Base-by-base conservation (phyloP, 2,113 vertebrate genomes). In the Poeciliopsis prolifica region DNA sequence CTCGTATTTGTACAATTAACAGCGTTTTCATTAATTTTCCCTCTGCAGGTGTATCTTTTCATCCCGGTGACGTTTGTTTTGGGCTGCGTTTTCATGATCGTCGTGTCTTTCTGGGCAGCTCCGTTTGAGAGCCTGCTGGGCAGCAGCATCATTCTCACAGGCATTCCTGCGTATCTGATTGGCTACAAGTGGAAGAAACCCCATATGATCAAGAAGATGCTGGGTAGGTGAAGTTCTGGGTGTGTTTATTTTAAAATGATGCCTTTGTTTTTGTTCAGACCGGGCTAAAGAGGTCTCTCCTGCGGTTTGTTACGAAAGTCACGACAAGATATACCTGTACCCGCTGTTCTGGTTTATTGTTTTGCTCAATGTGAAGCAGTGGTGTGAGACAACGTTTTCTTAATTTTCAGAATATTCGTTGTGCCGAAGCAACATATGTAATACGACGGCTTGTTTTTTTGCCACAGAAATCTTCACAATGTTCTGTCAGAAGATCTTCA, bases 101-200 rank as follows among this genome's bases (percentile, higher is more conserved):
- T 80, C 0, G 94, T 94, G 67, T 94, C 93, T 26, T 94, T 94
- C 78, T 94, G 94, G 94, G 94, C 94, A 0, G 92, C 94, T 70
- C 94, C 94, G 1, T 90, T 92, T 10, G 93, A 94, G 82, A 92
- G 87, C 69, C 81, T 94, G 82, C 11, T 94, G 4, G 93, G 93
- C 70, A 81, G 79, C 72, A 26, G 88, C 78, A 93, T 94, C 33
- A 93, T 94, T 88, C 88, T 94, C 78, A 93, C 93, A 15, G 94
- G 93, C 65, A 79, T 94, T 78, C 94, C 94, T 1, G 93, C 90
- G 1, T 94, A 94, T 86, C 86, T 93, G 24, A 89, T 94, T 84
- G 93, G 93, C 71, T 92, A 91, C 91, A 93, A 94, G 87, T 94
- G 94, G 92, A 93, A 93, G 85, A 94, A 93, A 68, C 94, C 94